Percentiles rank a stretch among this genome's conserved stretches.
Conservation (phyloP, 2,113 vertebrate species). For the Saimiri boliviensis region DNA sequence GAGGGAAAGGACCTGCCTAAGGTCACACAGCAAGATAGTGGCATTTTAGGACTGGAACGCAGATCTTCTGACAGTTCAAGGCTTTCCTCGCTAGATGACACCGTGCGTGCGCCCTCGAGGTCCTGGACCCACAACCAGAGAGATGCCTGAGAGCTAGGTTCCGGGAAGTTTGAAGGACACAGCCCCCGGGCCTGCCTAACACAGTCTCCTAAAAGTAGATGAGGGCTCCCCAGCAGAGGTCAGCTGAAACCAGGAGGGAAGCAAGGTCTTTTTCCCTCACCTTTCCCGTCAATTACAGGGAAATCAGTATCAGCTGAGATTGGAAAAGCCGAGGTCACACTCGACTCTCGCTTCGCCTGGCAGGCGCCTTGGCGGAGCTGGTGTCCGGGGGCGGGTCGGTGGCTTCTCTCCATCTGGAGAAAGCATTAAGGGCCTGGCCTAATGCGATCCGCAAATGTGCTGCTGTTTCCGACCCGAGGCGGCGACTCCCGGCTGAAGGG, state of each 20-base stretch:
- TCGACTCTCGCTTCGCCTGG: slow-evolving; percentile 56
- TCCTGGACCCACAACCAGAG: background rate
- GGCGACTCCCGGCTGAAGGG: slow-evolving; percentile 48
- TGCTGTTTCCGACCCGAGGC: slow-evolving; percentile 75
- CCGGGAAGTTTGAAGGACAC: background rate
- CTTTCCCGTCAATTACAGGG: background rate
- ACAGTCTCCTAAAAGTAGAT: background rate
- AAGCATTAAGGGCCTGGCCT: slow-evolving; percentile 72
- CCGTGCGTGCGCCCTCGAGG: accelerated
- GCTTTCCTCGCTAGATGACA: background rate
- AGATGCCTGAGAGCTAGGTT: background rate
- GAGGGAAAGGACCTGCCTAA: background rate
- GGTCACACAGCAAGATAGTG: background rate
- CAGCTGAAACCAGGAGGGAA: background rate
- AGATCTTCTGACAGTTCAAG: background rate
- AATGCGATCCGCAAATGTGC: slow-evolving; percentile 78
- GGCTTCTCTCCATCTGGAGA: slow-evolving; percentile 77
- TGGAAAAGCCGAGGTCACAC: slow-evolving; percentile 69
- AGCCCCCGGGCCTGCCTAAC: background rate
- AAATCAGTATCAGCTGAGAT: background rate
- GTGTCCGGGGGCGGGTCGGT: slow-evolving; percentile 70
- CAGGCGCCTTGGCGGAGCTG: slow-evolving; percentile 70
- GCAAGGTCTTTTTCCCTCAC: background rate
- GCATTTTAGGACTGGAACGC: background rate
- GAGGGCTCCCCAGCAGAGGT: background rate